Evolutionary conservation across 2,797 vertebrate genomes (phyloP), one percentile per base, ranked within the genome.

Genomic region (Manis pentadactyla): DNA sequence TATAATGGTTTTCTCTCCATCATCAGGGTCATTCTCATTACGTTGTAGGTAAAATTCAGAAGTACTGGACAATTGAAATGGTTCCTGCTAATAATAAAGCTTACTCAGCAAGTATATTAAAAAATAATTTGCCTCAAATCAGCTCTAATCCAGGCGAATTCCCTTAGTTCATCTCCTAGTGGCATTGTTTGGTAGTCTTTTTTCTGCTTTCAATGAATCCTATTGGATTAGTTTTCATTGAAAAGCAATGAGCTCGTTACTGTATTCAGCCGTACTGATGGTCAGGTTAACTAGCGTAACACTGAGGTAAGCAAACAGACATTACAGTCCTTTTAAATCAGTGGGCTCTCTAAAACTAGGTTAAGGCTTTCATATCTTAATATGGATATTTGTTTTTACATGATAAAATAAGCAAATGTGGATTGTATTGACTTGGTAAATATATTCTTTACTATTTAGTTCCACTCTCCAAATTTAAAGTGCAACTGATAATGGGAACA

Each of bases 1-100:
- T 99, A 96, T 93, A 99, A 97, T 99, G 98, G 97, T 99, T 98
- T 14, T 99, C 99, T 97, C 98, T 98, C 87, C 98, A 99, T 88
- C 97, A 98, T 55, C 95, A 98, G 96, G 98, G 98, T 68, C 98
- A 99, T 97, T 98, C 96, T 73, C 97, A 94, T 89, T 92, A 97
- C 0, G 97, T 98, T 83, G 81, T 98, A 98, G 98, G 98, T 99
- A 89, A 98, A 98, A 94, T 93, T 57, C 74, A 59, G 15, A 86
- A 95, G 46, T 91, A 86, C 23, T 61, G 14, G n/a, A 12, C 82
- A 86, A 34, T 42, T 66, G 57, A 92, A 92, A 89, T 88, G 17
- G 88, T 90, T 90, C 79, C 53, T 39, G 25, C 93, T 88, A 61
- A 86, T 51, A 87, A 46, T 46, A 46, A 46, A 74, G 77, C 84